These are phyloP conservation scores for Spisula subtruncata DNA, from an alignment of 2,888 invertebrate species.

Conservation along the genomic window DNA sequence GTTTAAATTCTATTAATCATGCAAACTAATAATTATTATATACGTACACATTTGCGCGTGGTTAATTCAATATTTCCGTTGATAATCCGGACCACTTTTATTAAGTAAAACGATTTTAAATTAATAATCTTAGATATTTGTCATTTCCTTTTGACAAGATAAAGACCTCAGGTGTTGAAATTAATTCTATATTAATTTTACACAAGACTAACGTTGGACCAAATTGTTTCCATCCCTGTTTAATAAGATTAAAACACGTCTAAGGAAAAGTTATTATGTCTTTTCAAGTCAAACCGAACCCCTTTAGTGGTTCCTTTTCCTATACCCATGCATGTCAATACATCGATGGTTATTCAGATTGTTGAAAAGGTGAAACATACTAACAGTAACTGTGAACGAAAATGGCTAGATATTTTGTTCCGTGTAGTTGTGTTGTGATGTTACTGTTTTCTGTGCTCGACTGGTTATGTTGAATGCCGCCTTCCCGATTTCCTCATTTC, in stretches of 20 bases:
- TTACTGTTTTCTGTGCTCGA: too few species aligned
- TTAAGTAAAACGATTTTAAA: background rate
- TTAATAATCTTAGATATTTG: background rate
- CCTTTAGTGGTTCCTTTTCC: too few species aligned
- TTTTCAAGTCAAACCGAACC: background rate
- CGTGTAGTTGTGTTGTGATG: too few species aligned
- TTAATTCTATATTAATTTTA: background rate
- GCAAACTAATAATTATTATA: background rate
- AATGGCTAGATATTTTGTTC: too few species aligned
- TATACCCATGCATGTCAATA: too few species aligned
- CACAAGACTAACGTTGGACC: background rate
- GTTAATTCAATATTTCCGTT: background rate
- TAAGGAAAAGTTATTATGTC: background rate
- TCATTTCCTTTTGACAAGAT: background rate
- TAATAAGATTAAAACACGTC: background rate
- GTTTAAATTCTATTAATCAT: background rate
- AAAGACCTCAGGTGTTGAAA: background rate
- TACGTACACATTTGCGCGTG: background rate
- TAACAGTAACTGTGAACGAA: too few species aligned
- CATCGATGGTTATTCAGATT: too few species aligned
- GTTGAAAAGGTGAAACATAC: too few species aligned
- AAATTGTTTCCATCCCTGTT: background rate
- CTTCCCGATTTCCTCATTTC: too few species aligned
- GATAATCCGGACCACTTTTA: background rate
- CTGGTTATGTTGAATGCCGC: too few species aligned